Evolutionary conservation across 2,113 vertebrate species (phyloP).

Genomic region (Pseudopodoces humilis): DNA sequence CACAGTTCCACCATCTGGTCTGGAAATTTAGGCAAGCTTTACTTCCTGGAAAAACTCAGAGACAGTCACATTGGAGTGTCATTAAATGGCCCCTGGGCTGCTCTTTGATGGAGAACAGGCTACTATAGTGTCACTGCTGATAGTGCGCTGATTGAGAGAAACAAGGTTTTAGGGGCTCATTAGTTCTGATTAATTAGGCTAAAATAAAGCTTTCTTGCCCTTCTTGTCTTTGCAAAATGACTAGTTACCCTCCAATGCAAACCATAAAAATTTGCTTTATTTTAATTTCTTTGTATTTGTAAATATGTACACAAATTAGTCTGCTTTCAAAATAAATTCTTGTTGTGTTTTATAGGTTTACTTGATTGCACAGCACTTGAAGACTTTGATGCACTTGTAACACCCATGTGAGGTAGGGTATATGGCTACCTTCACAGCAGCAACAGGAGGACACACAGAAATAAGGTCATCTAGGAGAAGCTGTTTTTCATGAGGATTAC

Average conservation of each 20-base stretch:
- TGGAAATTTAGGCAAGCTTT: conserved; percentile 17
- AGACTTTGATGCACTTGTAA: not conserved
- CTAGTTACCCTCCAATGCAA: not conserved
- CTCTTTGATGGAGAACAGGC: conserved; percentile 11
- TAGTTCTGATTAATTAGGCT: conserved; percentile 50
- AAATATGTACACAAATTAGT: not conserved
- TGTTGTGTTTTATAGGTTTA: not conserved
- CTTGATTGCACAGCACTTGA: not conserved
- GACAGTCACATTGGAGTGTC: not conserved
- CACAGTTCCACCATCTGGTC: conserved; percentile 32
- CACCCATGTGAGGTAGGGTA: fast-evolving
- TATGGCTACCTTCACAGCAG: not conserved
- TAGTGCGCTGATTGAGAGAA: not conserved
- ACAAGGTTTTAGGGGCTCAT: conserved; percentile 30
- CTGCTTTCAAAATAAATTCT: not conserved
- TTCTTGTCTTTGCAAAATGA: not conserved
- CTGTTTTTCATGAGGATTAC: not conserved
- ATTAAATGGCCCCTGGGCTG: not conserved
- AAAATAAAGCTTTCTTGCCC: not conserved
- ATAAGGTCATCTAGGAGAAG: not conserved
- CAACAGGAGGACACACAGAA: not conserved
- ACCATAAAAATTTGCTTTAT: not conserved
- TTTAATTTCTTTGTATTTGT: not conserved
- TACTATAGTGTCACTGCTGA: not conserved
- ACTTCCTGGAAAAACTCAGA: not conserved